These are phyloP conservation scores for Eulemur mongoz DNA, from an alignment of 2,797 vertebrate genomes.

Conservation along the genomic window DNA sequence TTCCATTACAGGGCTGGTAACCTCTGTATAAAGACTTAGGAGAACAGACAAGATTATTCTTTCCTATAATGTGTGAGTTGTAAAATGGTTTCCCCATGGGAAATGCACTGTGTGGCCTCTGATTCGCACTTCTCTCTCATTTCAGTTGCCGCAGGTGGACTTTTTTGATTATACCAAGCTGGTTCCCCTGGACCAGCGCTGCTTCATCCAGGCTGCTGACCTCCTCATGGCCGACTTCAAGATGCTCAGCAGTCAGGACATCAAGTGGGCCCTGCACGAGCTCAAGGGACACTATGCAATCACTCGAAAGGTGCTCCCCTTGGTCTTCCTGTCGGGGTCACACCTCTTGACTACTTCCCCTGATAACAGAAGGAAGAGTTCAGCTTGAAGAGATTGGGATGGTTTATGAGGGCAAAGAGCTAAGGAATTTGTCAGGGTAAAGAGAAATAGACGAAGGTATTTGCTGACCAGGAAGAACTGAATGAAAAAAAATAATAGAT, in stretches of 20 bases:
- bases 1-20: neutral
- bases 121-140: constrained; percentile 35
- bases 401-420: neutral
- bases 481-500: neutral
- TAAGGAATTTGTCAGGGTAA: neutral
- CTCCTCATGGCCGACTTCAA: constrained; percentile 97
- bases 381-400: neutral
- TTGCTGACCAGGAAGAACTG: neutral
- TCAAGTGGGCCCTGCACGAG: constrained; percentile 97
- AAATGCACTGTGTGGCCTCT: neutral
- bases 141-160: constrained; percentile 91
- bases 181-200: constrained; percentile 89
- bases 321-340: neutral
- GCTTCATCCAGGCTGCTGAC: constrained; percentile 94
- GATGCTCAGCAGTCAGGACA: constrained; percentile 98
- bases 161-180: constrained; percentile 94
- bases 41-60: neutral
- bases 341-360: neutral
- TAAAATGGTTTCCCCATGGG: neutral
- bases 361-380: neutral
- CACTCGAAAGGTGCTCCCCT: constrained; percentile 92
- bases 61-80: neutral
- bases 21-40: neutral
- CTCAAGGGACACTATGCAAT: constrained; percentile 99
- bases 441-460: neutral